Conservation (phyloP, 2,797 vertebrate species). For the Schizopygopsis pylzovi region DNA sequence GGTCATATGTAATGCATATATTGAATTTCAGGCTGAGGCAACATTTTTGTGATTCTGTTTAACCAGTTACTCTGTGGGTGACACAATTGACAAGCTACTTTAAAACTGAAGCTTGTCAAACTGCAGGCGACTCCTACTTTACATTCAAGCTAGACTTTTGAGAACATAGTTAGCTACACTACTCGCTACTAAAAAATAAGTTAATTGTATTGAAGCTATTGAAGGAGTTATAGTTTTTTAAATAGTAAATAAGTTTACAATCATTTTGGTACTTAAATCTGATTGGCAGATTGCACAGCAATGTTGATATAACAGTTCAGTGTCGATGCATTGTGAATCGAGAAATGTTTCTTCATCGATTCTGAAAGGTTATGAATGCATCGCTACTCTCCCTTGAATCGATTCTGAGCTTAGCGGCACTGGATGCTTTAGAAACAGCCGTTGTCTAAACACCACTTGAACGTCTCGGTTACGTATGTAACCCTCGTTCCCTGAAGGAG, state of each 20-base stretch:
- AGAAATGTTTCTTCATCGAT: not conserved
- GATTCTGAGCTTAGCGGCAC: not conserved
- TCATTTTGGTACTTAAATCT: not conserved
- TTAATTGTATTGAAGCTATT: not conserved
- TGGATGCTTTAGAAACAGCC: not conserved
- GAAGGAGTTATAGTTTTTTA: not conserved
- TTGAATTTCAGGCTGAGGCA: slow-evolving; percentile 16
- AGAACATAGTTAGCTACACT: not conserved
- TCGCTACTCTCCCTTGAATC: not conserved
- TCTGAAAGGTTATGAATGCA: not conserved
- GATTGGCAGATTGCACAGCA: not conserved
- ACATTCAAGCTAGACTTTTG: not conserved
- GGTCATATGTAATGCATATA: slow-evolving; percentile 27
- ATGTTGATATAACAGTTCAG: not conserved
- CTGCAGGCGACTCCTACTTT: not conserved
- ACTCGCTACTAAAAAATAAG: not conserved
- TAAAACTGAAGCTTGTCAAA: slow-evolving; percentile 15
- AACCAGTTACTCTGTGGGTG: slow-evolving; percentile 24
- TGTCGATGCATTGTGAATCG: not conserved
- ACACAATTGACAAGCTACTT: slow-evolving; percentile 25
- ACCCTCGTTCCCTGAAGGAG: too few species aligned
- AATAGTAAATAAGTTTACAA: not conserved
- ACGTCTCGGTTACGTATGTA: too few species aligned
- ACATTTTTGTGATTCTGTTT: slow-evolving; percentile 9
- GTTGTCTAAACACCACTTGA: not conserved